Conservation (phyloP, 2,797 vertebrate genomes). For the Morus bassanus region DNA sequence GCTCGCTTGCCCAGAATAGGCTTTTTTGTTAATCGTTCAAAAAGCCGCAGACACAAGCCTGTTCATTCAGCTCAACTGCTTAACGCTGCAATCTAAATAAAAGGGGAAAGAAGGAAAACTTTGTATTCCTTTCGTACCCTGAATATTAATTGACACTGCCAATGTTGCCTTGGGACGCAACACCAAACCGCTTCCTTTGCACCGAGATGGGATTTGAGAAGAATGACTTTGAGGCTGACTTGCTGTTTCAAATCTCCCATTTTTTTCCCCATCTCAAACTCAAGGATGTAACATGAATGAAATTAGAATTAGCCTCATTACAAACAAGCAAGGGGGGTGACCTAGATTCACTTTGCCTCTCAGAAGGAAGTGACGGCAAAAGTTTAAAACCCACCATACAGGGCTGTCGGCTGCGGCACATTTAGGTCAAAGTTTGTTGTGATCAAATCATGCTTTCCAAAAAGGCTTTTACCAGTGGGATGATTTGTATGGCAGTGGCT, state of each 20-base stretch:
- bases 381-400: not conserved
- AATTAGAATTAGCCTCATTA: not conserved
- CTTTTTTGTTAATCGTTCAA: not conserved
- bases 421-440: slow-evolving; percentile 27
- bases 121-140: not conserved
- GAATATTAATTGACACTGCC: not conserved
- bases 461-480: not conserved
- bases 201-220: not conserved
- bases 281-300: not conserved
- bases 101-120: slow-evolving; percentile 11
- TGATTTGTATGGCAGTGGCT: not conserved
- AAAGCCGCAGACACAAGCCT: not conserved
- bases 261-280: not conserved
- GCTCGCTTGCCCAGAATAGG: not conserved
- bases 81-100: not conserved
- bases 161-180: not conserved
- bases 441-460: not conserved
- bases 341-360: slow-evolving; percentile 35
- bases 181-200: slow-evolving; percentile 4
- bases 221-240: not conserved
- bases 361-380: slow-evolving; percentile 8
- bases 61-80: not conserved
- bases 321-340: not conserved
- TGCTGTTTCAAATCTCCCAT: not conserved
- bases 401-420: not conserved